Evolutionary conservation across 2,797 vertebrate genomes (phyloP), one percentile per base, ranked within the genome.

Genomic region (Diplodus sargus): DNA sequence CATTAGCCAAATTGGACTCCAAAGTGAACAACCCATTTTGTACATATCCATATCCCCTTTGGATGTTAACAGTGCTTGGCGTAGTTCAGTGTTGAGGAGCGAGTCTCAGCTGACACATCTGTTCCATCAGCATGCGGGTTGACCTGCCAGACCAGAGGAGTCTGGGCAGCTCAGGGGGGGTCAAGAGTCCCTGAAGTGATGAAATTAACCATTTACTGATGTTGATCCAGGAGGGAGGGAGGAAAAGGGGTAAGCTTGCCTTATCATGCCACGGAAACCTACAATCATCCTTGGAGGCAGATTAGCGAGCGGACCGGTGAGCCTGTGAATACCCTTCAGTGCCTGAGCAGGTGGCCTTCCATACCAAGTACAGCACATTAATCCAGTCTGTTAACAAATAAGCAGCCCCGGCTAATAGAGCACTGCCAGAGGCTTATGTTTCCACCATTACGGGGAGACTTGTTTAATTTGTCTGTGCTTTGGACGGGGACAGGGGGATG

Each of bases 301-400:
- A 94, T 93, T 86, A 93, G 91, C 80, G 81, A 91, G 82, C 49
- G 76, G 84, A 79, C 86, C 75, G 70, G 87, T 82, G 86, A 92
- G 89, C 82, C 78, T 71, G 79, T 67, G 88, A 87, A 90, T 85
- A 82, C 81, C 82, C 87, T 90, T 87, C 87, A 81, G 69, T 70
- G 82, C 82, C 78, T 30, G 83, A 87, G 91, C 93, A 92, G 93
- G 91, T 92, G 91, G 91, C 79, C 78, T 79, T 80, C 81, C 90
- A 87, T 88, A 92, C 82, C 86, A 90, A 94, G 86, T 82, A 81
- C 86, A 91, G 81, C 90, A 89, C 89, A 91, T 91, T 82, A 90
- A 92, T 90, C 88, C 88, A 89, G 88, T 88, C 78, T 71, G 87
- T 88, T 93, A 93, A 91, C 91, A 92, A 94, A 93, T 91, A 90